Evolutionary conservation across 2,797 vertebrate genomes (phyloP).

Genomic region (Enteromius viviparus): DNA sequence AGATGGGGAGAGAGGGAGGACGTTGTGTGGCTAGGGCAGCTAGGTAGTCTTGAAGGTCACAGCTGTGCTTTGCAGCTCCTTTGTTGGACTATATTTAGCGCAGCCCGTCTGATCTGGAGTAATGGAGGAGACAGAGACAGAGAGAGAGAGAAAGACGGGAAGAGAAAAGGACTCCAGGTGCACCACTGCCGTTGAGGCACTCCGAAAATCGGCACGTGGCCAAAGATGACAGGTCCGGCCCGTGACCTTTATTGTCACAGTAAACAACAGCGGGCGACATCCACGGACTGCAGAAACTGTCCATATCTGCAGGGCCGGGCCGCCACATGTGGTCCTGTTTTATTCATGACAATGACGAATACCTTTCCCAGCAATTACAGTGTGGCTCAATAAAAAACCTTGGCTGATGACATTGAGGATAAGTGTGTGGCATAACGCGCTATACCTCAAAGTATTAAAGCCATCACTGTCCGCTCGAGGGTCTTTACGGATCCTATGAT

Average conservation of each 20-base stretch:
- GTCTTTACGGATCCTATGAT: constrained; percentile 11
- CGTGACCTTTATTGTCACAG: constrained; percentile 48
- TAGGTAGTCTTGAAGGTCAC: constrained; percentile 74
- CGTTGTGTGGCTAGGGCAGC: constrained; percentile 44
- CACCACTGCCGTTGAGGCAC: constrained; percentile 23
- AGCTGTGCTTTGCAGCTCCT: constrained; percentile 66
- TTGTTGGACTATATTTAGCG: constrained; percentile 75
- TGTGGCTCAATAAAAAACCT: constrained; percentile 36
- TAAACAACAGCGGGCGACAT: constrained; percentile 8
- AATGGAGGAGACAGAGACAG: constrained; percentile 52
- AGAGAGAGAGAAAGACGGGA: background rate
- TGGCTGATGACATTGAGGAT: constrained; percentile 35
- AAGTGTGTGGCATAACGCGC: constrained; percentile 30
- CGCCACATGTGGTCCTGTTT: constrained; percentile 53
- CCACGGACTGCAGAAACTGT: constrained; percentile 8
- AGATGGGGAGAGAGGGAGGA: constrained; percentile 39
- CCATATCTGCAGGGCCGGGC: constrained; percentile 19
- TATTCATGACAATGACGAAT: constrained; percentile 56
- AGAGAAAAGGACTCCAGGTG: constrained; percentile 39
- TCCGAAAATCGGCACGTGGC: constrained; percentile 41
- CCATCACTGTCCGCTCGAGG: background rate
- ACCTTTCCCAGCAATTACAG: constrained; percentile 47
- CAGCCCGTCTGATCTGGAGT: constrained; percentile 72
- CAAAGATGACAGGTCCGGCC: constrained; percentile 35
- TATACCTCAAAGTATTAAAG: constrained; percentile 27